Evolutionary conservation across 2,113 vertebrate genomes (phyloP), one percentile per base, ranked within the genome.

Genomic region (Pristiophorus japonicus): DNA sequence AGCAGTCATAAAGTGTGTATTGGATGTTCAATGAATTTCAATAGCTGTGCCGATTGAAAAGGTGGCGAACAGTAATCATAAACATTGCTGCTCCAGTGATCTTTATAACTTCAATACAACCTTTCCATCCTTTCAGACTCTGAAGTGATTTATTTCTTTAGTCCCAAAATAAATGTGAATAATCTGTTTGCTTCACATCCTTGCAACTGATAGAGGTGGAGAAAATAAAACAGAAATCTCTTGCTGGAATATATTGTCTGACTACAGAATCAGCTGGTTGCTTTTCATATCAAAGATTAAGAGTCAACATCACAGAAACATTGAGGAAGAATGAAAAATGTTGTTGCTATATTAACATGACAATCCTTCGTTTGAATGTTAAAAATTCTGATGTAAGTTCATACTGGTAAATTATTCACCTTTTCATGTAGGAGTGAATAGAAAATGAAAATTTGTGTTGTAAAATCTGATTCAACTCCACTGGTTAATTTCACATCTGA

Each of bases 41-140:
- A 94, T 70, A 34, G 66, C 42, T 70, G 65, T 45, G 10, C 65
- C 24, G 45, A 70, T 51, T 94, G 42, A 94, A 94, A 94, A 67
- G 38, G 47, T 73, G 45, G 42, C 38, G 42, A 70, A 27, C 66
- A 14, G 24, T 70, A 94, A 51, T 73, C 42, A 73, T 45, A 73
- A 70, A 94, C 45, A 34, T 94, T 70, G 93, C 22, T 94, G 93
- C 93, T 73, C 66, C 93, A 94, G 65, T 94, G 93, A 73, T 73
- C 93, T 94, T 94, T 70, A 94, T 18, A 94, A 73, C 38, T 73
- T 73, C 93, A 94, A 73, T 73, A 27, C 10, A 94, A 94, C 66
- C 45, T 94, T 94, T 73, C 45, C 66, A 94, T 51, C 73, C 65
- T 94, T 73, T 66, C 93, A 47, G 27, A 73, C 93, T 94, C 66